Conservation (phyloP, 1,140 invertebrate species). For the Bombus picipes region DNA sequence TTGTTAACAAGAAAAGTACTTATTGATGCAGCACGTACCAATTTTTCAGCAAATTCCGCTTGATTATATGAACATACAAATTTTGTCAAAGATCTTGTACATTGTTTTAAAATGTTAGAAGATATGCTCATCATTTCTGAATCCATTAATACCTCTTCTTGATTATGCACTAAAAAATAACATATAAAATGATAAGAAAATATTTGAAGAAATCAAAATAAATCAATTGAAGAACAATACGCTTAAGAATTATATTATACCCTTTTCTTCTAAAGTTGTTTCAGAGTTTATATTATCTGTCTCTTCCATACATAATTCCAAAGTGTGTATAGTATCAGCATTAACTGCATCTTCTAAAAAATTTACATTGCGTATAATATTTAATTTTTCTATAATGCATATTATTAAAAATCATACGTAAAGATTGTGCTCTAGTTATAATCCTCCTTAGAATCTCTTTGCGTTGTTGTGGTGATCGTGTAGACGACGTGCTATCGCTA, state of each 20-base stretch:
- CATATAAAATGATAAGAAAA: slow-evolving; percentile 6
- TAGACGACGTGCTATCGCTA: not conserved
- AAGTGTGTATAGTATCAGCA: slow-evolving; percentile 52
- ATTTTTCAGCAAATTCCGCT: slow-evolving; percentile 71
- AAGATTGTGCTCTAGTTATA: slow-evolving; percentile 42
- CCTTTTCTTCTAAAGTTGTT: slow-evolving; percentile 67
- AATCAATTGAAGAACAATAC: slow-evolving; percentile 12
- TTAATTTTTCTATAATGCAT: not conserved
- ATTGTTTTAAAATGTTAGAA: slow-evolving; percentile 73
- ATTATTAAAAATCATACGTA: slow-evolving; percentile 60
- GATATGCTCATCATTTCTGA: slow-evolving; percentile 76
- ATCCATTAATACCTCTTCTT: slow-evolving; percentile 76
- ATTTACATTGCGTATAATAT: not conserved
- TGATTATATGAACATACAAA: slow-evolving; percentile 70
- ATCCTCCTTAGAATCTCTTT: slow-evolving; percentile 62
- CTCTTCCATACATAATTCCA: slow-evolving; percentile 63
- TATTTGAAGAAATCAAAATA: slow-evolving; percentile 4
- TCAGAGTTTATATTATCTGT: slow-evolving; percentile 67
- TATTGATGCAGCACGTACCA: slow-evolving; percentile 65
- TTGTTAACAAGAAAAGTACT: not conserved
- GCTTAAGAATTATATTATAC: slow-evolving; percentile 49
- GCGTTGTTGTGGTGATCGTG: slow-evolving; percentile 57
- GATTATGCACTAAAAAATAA: slow-evolving; percentile 64
- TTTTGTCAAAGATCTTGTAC: slow-evolving; percentile 68
- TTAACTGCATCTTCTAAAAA: slow-evolving; percentile 60